Base-by-base conservation (phyloP, 1,140 invertebrate genomes). In the Scaptomyza graminum region DNA sequence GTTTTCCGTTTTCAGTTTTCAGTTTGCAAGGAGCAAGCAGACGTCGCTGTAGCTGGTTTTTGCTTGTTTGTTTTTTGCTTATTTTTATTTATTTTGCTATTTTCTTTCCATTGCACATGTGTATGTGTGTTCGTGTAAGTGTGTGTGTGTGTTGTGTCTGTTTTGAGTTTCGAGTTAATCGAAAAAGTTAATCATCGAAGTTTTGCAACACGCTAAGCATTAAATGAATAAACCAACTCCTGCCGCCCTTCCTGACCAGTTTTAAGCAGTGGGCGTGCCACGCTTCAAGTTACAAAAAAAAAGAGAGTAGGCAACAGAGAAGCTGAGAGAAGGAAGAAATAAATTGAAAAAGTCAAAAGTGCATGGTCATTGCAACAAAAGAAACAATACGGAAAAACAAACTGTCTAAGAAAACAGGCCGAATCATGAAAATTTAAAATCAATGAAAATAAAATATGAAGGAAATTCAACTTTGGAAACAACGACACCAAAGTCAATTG, bases 121-220 rank as follows among this genome's bases (percentile, higher is more conserved):
- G 52, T 54, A 39, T 57, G 54, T 51, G 34, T 41, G 44, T 50
- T 11, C n/a, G 43, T 52, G 34, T 37, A n/a, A 74, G 52, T 65
- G 44, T 66, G 46, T 65, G 57, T 54, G 72, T 57, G 66, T 62
- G 41, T 34, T 43, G 46, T 79, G 46, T 79, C 66, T 83, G 75
- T 57, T 74, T 80, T 56, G 79, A 74, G 70, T 85, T 82, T 87
- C 76, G 74, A 87, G 82, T 85, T 85, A 85, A 85, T 85, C 82
- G 82, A 85, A 85, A 85, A 85, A 85, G 82, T 85, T 85, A 85
- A 85, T 85, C 82, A 85, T 87, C 83, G 82, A 85, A 85, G 81
- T 85, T 85, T 85, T 66, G 80, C 62, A 69, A 69, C 65, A 69
- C 65, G 66, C 59, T 74, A 74, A 74, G 65, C 71, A 72, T 72